Base-by-base conservation (phyloP, 2,113 vertebrate genomes). In the Madoqua kirkii region DNA sequence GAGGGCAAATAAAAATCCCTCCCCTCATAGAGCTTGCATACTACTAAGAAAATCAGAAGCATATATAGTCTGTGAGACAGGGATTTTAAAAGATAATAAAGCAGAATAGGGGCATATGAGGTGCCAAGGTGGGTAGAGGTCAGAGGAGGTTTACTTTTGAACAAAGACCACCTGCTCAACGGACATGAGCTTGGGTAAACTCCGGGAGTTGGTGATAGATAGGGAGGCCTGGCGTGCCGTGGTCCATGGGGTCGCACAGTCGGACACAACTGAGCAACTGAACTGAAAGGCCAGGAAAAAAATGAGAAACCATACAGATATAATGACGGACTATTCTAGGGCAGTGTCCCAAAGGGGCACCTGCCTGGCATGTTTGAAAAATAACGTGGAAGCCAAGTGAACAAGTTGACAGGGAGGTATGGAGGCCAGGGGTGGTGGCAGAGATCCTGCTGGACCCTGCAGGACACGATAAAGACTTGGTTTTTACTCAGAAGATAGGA, bases 21-120 rank as follows among this genome's bases (percentile, higher is more conserved):
- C 59, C 54, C 13, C 3, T 62, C 1, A 1, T 14, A 59, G 81
- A 71, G 52, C 29, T 86, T 57, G 84, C 54, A 95, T 45, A 16
- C 3, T 45, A 62, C 29, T 67, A 86, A 81, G 45, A n/a, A 92
- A 92, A 82, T 55, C 23, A 71, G 55, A 87, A 92, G 89, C 82
- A 48, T 5, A 21, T 3, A 40, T 27, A 55, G 27, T 33, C 67
- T 29, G 15, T 74, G 67, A 67, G 29, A 54, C 31, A 40, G 27
- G 11, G n/a, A 87, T 85, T 81, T 52, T n/a, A 17, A 86, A 76
- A 81, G 85, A 85, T 11, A 64, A 88, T 74, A 94, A 93, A 78
- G 15, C 23, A 87, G 50, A 64, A 55, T 7, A 54, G 21, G 15
- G 60, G 7, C 33, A n/a, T n/a, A n/a, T 5, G 59, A 91, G 27